phyloP scores from a whole-genome alignment of 35 echinoderm and acorn worm genomes.

The Acanthaster planci region DNA sequence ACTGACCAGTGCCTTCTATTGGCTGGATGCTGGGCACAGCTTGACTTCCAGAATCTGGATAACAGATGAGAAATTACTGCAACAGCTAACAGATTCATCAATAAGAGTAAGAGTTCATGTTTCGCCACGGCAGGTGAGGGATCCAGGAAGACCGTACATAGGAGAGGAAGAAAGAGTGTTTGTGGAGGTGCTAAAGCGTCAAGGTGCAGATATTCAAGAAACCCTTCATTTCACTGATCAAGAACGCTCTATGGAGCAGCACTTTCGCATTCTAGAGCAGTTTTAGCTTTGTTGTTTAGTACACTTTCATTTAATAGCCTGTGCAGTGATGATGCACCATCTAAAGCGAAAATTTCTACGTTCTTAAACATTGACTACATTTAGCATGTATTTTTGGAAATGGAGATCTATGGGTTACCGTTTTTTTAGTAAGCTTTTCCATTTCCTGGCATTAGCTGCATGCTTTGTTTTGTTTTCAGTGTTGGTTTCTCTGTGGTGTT shows the following conservation, averaged over 20 bases:
- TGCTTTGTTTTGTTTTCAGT: too few species aligned
- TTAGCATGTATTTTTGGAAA: too few species aligned
- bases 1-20: constrained; percentile 49
- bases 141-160: constrained; percentile 43
- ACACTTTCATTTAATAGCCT: too few species aligned
- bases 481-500: too few species aligned
- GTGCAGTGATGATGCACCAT: too few species aligned
- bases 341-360: too few species aligned
- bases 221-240: constrained; percentile 60
- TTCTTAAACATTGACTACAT: too few species aligned
- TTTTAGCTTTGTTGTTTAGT: too few species aligned
- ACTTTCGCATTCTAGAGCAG: constrained; percentile 52
- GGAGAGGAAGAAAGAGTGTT: constrained; percentile 62
- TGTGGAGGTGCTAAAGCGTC: constrained; percentile 55
- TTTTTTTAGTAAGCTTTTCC: too few species aligned
- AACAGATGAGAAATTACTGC: constrained; percentile 46
- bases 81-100: constrained; percentile 10
- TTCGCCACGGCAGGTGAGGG: constrained; percentile 54
- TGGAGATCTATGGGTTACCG: too few species aligned
- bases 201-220: constrained; percentile 46
- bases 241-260: constrained; percentile 51
- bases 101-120: constrained; percentile 62
- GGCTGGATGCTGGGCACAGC: constrained; percentile 68
- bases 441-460: too few species aligned
- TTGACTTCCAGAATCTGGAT: constrained; percentile 48